These are phyloP conservation scores for Jacana jacana DNA, from an alignment of 2,113 vertebrate species.

Conservation along the genomic window DNA sequence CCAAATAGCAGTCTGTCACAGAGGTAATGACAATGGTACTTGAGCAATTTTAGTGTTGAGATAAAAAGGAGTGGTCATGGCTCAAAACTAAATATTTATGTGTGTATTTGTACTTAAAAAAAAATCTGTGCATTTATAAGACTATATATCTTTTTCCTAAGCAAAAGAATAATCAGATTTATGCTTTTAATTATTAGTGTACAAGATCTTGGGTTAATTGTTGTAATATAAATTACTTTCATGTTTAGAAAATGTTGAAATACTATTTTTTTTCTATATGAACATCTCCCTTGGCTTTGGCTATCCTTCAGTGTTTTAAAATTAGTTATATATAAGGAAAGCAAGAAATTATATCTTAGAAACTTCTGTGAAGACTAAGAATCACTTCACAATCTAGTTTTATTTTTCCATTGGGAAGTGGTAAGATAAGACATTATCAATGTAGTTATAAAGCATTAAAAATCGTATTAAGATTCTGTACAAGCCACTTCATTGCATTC, in stretches of 20 bases:
- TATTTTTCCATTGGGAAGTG: background rate
- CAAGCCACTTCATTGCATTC: background rate
- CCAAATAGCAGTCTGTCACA: background rate
- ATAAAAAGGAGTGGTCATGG: background rate
- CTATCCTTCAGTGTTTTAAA: background rate
- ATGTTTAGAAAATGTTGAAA: background rate
- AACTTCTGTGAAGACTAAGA: background rate
- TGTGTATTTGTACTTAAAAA: background rate
- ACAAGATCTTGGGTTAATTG: background rate
- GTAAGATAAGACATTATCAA: background rate
- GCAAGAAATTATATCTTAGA: background rate
- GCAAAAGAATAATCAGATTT: background rate
- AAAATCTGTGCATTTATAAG: background rate
- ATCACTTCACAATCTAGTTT: background rate
- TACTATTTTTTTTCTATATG: background rate
- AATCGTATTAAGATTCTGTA: background rate
- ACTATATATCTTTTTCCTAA: background rate
- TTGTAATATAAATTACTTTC: background rate
- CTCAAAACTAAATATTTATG: background rate
- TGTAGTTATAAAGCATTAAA: background rate
- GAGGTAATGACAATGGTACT: background rate
- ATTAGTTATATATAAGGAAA: background rate
- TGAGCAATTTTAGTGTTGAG: background rate
- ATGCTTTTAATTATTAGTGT: background rate
- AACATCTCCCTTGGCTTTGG: background rate